Evolutionary conservation across 2,888 invertebrate genomes (phyloP).

Genomic region (Anoplius nigerrimus): DNA sequence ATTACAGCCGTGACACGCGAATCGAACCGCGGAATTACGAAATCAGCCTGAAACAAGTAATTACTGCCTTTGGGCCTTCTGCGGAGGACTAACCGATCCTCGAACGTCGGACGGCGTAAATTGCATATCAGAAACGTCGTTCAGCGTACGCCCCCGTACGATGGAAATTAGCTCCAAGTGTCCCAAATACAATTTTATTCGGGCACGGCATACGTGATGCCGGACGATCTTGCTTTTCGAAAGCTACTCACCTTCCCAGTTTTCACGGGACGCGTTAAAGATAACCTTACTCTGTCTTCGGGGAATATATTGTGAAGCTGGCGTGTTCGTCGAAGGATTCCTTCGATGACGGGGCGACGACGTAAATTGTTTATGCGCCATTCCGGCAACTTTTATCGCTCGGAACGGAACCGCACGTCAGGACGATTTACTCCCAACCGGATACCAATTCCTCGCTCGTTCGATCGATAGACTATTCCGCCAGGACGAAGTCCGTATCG

Average conservation of each 20-base stretch:
- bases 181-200: slow-evolving; percentile 32
- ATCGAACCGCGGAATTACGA: not conserved
- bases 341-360: too few species aligned
- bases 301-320: too few species aligned
- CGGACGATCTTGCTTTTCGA: too few species aligned
- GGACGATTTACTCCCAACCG: too few species aligned
- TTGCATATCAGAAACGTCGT: not conserved
- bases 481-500: not conserved
- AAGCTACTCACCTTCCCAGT: not conserved
- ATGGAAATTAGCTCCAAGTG: slow-evolving; percentile 10
- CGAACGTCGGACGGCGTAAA: not conserved
- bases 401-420: too few species aligned
- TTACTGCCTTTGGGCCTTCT: not conserved
- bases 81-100: not conserved
- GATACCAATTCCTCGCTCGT: too few species aligned
- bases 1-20: too few species aligned
- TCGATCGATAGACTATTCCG: not conserved
- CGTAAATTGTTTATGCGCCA: too few species aligned
- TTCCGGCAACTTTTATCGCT: too few species aligned
- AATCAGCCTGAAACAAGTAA: not conserved
- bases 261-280: not conserved
- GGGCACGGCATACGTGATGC: not conserved
- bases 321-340: too few species aligned
- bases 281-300: not conserved
- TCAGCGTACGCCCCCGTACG: not conserved